Evolutionary conservation across 2,113 vertebrate genomes (phyloP).

Genomic region (Erpornis zantholeuca): DNA sequence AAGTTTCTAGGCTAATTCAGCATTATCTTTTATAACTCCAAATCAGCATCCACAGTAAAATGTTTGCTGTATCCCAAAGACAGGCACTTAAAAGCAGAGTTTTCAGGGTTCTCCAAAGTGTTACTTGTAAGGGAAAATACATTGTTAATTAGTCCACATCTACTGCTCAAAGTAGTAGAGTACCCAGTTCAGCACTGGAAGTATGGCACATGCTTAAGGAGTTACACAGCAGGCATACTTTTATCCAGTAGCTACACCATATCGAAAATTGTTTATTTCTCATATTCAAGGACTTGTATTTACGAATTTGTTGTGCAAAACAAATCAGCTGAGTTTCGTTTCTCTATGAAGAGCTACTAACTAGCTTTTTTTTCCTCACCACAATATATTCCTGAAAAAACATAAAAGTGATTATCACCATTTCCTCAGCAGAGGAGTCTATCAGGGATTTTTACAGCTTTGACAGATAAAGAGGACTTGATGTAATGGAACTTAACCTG

Average conservation of each 20-base stretch:
- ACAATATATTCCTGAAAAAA: not conserved
- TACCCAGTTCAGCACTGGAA: not conserved
- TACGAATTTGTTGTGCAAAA: not conserved
- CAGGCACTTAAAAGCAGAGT: not conserved
- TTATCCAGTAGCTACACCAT: not conserved
- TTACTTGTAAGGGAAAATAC: not conserved
- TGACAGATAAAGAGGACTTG: not conserved
- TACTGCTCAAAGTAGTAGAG: not conserved
- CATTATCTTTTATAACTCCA: not conserved
- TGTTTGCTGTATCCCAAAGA: not conserved
- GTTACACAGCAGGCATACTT: not conserved
- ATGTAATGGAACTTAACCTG: not conserved
- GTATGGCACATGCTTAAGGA: not conserved
- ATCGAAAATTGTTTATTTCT: not conserved
- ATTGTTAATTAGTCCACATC: not conserved
- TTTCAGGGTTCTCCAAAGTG: not conserved
- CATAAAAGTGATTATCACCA: not conserved
- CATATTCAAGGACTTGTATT: not conserved
- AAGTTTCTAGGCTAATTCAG: not conserved
- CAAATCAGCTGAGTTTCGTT: not conserved
- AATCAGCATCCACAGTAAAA: not conserved
- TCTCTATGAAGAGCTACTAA: not conserved
- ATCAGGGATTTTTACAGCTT: not conserved
- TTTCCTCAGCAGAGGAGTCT: not conserved
- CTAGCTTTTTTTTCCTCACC: not conserved